These are phyloP conservation scores for Ochropleura leucogaster DNA, from an alignment of 2,888 invertebrate genomes.

Conservation along the genomic window DNA sequence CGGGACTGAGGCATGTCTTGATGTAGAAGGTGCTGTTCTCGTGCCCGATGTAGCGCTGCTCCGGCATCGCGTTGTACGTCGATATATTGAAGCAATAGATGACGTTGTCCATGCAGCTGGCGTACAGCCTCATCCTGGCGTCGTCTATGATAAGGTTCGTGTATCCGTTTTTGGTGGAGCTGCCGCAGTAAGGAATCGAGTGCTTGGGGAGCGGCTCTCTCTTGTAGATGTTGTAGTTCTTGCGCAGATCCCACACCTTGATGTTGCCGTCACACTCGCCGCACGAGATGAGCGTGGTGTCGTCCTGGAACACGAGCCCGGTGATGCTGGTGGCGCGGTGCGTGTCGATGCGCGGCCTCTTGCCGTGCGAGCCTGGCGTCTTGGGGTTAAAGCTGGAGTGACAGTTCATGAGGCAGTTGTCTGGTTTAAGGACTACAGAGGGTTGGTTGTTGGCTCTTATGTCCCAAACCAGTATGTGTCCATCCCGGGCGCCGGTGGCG, in stretches of 20 bases:
- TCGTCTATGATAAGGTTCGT: conserved; percentile 95
- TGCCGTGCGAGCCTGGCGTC: conserved; percentile 89
- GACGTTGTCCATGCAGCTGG: conserved; percentile 96
- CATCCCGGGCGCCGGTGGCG: conserved; percentile 97
- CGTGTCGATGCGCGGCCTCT: conserved; percentile 85
- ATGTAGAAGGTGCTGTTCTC: conserved; percentile 96
- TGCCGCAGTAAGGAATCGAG: conserved; percentile 93
- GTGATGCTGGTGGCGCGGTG: conserved; percentile 94
- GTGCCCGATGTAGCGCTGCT: conserved; percentile 93
- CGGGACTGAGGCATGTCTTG: conserved; percentile 95
- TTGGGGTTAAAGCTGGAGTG: conserved; percentile 88
- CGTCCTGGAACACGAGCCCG: conserved; percentile 95
- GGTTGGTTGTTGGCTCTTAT: conserved; percentile 84
- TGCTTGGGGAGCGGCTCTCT: conserved; percentile 93
- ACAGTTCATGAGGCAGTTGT: conserved; percentile 93
- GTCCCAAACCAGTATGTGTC: conserved; percentile 97
- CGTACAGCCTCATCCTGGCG: conserved; percentile 93
- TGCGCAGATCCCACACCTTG: conserved; percentile 96
- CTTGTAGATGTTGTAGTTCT: conserved; percentile 93
- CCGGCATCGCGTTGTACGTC: conserved; percentile 92
- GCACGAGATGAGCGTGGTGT: conserved; percentile 94
- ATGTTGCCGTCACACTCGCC: conserved; percentile 96
- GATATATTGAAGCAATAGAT: conserved; percentile 96
- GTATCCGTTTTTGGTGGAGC: conserved; percentile 93
- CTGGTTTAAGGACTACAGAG: conserved; percentile 90